Conservation (phyloP, 1,140 invertebrate species). For the Drosophila paulistorum region DNA sequence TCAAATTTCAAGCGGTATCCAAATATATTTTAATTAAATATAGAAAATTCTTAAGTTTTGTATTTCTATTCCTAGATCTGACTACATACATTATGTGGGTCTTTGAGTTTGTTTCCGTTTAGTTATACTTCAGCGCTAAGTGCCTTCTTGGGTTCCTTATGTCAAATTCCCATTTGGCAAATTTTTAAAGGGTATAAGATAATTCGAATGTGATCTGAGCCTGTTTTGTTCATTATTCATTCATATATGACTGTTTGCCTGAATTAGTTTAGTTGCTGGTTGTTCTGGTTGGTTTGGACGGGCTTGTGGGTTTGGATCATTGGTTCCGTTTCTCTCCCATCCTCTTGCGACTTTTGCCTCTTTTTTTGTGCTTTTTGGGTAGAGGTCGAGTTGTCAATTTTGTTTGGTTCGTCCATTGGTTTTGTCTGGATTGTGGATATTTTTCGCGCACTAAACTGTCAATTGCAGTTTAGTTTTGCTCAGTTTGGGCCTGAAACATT, state of each 20-base stretch:
- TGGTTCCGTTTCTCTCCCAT: neutral
- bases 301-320: neutral
- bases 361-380: neutral
- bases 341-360: neutral
- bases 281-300: neutral
- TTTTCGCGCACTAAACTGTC: conserved; percentile 59
- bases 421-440: conserved; percentile 30
- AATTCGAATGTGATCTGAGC: neutral
- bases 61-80: too few species aligned
- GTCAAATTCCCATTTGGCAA: too few species aligned
- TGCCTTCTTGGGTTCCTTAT: too few species aligned
- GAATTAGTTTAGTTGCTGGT: neutral
- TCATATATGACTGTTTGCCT: conserved; percentile 5
- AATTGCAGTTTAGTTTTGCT: conserved; percentile 62
- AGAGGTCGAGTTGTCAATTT: conserved; percentile 8
- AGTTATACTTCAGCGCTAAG: too few species aligned
- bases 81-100: too few species aligned
- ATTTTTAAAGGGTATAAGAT: neutral
- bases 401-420: neutral
- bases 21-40: too few species aligned
- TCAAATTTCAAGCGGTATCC: too few species aligned
- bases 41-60: too few species aligned
- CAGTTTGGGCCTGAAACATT: conserved; percentile 33
- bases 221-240: neutral
- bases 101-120: too few species aligned